phyloP scores from a whole-genome alignment of 2,888 invertebrate genomes.

The Mythimna loreyi region DNA sequence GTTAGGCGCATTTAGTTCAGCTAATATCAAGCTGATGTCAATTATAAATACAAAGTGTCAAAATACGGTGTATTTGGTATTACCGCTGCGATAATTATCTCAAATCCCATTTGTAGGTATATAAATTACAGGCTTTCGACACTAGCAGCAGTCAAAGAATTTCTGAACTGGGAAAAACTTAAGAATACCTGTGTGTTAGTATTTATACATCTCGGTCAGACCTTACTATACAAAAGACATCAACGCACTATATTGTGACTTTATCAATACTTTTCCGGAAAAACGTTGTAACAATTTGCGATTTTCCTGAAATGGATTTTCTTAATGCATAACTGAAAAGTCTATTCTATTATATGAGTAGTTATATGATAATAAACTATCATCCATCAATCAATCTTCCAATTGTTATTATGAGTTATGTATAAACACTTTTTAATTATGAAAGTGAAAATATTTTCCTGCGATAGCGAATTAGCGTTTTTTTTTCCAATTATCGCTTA shows the following conservation, averaged over 20 bases:
- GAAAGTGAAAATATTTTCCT: no score
- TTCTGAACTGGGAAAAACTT: not conserved
- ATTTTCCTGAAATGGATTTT: no score
- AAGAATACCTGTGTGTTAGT: not conserved
- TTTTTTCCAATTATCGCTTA: no score
- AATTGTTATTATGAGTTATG: no score
- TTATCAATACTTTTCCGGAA: no score
- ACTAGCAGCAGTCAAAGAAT: not conserved
- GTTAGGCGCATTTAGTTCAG: not conserved
- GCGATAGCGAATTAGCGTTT: no score
- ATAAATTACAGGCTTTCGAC: not conserved
- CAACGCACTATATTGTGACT: conserved; percentile 14
- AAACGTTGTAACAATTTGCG: no score
- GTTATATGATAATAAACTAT: no score
- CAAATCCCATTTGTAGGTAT: not conserved
- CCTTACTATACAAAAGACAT: conserved; percentile 36
- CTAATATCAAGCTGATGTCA: conserved; percentile 1
- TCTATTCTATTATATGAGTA: no score
- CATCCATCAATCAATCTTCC: no score
- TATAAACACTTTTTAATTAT: no score
- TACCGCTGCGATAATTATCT: not conserved
- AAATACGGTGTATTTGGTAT: not conserved
- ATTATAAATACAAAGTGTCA: not conserved
- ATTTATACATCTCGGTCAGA: not conserved
- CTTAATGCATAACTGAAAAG: no score